Percentiles rank a stretch among this genome's conserved stretches.
These are phyloP conservation scores for Gasterosteus nipponicus DNA, from an alignment of 2,113 vertebrate genomes.

Conservation along the genomic window DNA sequence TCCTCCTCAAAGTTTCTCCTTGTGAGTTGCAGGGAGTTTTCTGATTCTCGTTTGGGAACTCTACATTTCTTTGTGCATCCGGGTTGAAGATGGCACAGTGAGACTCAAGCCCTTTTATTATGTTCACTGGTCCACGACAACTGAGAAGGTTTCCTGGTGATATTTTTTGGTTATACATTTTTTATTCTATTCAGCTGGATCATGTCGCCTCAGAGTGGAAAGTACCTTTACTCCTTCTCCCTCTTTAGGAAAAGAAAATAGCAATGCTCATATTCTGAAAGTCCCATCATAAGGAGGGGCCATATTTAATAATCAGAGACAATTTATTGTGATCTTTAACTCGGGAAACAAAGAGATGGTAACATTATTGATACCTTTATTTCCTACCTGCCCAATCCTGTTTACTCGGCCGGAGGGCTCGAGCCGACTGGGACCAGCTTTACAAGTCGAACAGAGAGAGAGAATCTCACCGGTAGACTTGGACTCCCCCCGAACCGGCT, in stretches of 20 bases:
- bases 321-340: neutral
- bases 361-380: conserved; percentile 24
- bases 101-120: too few species aligned
- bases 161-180: neutral
- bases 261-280: neutral
- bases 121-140: neutral
- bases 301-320: neutral
- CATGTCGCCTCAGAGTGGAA: too few species aligned
- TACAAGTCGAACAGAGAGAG: neutral
- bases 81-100: neutral
- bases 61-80: neutral
- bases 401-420: neutral
- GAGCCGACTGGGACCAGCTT: neutral
- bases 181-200: too few species aligned
- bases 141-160: too few species aligned
- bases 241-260: too few species aligned
- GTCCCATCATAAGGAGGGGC: neutral
- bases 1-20: neutral
- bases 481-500: neutral
- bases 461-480: neutral
- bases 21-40: neutral
- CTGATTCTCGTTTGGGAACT: neutral
- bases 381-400: conserved; percentile 12
- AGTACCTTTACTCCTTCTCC: too few species aligned
- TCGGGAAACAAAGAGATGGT: neutral